Evolutionary conservation across 2,113 vertebrate genomes (phyloP).

Genomic region (Triplophysa rosa): DNA sequence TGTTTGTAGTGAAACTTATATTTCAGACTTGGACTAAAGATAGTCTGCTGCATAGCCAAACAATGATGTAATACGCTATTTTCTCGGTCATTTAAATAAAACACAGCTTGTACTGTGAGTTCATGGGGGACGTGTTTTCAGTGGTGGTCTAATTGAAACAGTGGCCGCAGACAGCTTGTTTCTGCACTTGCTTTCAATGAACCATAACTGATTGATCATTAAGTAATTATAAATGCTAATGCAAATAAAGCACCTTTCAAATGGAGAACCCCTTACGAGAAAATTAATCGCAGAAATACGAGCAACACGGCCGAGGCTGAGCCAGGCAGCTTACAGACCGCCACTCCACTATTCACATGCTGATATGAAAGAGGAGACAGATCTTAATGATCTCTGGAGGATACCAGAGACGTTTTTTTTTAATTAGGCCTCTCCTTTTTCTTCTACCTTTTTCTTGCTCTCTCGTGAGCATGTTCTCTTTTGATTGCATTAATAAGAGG

Average conservation of each 20-base stretch:
- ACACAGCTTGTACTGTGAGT: slow-evolving; percentile 79
- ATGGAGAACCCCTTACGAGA: slow-evolving; percentile 68
- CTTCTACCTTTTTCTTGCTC: not conserved
- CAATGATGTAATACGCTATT: slow-evolving; percentile 1
- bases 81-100: slow-evolving; percentile 87
- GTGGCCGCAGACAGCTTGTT: slow-evolving; percentile 86
- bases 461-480: slow-evolving; percentile 54
- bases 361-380: slow-evolving; percentile 64
- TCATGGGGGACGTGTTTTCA: slow-evolving; percentile 85
- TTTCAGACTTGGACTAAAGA: slow-evolving; percentile 14
- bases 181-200: slow-evolving; percentile 87
- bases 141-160: slow-evolving; percentile 90
- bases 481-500: slow-evolving; percentile 64
- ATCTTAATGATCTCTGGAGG: slow-evolving; percentile 71
- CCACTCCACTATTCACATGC: slow-evolving; percentile 64
- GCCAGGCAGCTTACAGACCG: slow-evolving; percentile 66
- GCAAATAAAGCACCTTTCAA: slow-evolving; percentile 92
- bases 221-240: slow-evolving; percentile 98
- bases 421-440: slow-evolving; percentile 50
- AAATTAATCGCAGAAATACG: slow-evolving; percentile 74
- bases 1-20: not conserved
- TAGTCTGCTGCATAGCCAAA: not conserved
- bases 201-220: slow-evolving; percentile 98
- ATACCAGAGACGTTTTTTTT: slow-evolving; percentile 66
- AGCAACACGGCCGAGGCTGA: slow-evolving; percentile 59